Base-by-base conservation (phyloP, 1,140 invertebrate genomes). In the Lordiphosa clarofinis region DNA sequence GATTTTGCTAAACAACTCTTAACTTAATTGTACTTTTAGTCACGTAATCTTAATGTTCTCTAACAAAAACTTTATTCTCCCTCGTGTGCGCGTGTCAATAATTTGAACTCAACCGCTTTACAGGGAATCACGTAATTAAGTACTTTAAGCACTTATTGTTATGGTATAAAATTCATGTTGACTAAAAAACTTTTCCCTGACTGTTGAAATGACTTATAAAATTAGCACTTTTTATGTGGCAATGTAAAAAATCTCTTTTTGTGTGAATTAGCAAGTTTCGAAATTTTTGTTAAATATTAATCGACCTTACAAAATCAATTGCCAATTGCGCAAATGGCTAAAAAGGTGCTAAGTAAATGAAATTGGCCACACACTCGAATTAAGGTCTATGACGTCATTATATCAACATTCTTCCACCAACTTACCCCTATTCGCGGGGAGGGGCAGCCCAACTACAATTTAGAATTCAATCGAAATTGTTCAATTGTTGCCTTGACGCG, bases 241-340 rank as follows among this genome's bases (percentile, higher is more conserved):
- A 48, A 13, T 49, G 13, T 37, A 19, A 49, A 49, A 49, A 49
- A 12, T 12, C 35, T 15, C 35, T 59, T 36, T 69, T 47, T 36
- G 28, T 11, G 31, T 10, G n/a, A 69, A 69, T 69, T 69, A 69
- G 65, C 66, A 61, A 53, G 36, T 49, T 19, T 35, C 12, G 35
- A 43, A 55, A 69, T 54, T 21, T 31, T 19, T 44, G 66, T 8
- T 54, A 69, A 69, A 49, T 28, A 44, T 49, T 69, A 69, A 69
- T 60, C 66, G 65, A 28, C 37, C 65, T 15, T 60, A 12, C 33
- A n/a, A 49, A 19, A 11, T 28, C 13, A 9, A 49, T 37, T 7
- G 15, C n/a, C 10, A 49, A 44, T 59, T 69, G 24, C 56, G 44
- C 68, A 66, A 68, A 28, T 68, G 37, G 35, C 19, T 54, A 49